Conservation (phyloP, 2,888 invertebrate genomes). For the Polyommatus iphigenia region DNA sequence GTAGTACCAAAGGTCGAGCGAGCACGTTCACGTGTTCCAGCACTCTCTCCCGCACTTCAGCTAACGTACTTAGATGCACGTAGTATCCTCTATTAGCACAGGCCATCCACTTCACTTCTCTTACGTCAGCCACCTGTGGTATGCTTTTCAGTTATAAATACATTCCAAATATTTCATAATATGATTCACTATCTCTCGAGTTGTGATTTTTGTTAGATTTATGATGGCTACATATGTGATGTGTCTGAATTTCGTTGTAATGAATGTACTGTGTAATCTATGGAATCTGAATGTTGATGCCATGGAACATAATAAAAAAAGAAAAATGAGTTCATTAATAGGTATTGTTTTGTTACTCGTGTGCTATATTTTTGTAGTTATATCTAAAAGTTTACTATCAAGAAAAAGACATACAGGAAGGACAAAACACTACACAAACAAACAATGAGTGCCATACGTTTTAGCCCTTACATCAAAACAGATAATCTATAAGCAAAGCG, state of each 20-base stretch:
- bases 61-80: constrained; percentile 96
- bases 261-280: neutral
- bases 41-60: constrained; percentile 98
- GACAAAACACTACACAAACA: constrained; percentile 20
- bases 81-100: constrained; percentile 98
- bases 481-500: constrained; percentile 61
- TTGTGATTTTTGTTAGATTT: neutral
- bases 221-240: constrained; percentile 5
- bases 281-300: neutral
- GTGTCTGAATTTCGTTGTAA: neutral
- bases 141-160: constrained; percentile 49
- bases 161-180: constrained; percentile 30
- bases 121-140: constrained; percentile 88
- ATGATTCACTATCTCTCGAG: constrained; percentile 32
- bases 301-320: neutral
- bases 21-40: constrained; percentile 98
- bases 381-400: neutral
- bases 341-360: neutral
- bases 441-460: constrained; percentile 14
- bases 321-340: neutral
- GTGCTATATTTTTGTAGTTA: neutral
- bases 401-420: neutral
- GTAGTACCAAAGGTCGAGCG: constrained; percentile 96
- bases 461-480: constrained; percentile 33
- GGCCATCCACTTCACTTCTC: constrained; percentile 98